Evolutionary conservation across 2,113 vertebrate species (phyloP), one percentile per base, ranked within the genome.

Genomic region (Chionomys nivalis): DNA sequence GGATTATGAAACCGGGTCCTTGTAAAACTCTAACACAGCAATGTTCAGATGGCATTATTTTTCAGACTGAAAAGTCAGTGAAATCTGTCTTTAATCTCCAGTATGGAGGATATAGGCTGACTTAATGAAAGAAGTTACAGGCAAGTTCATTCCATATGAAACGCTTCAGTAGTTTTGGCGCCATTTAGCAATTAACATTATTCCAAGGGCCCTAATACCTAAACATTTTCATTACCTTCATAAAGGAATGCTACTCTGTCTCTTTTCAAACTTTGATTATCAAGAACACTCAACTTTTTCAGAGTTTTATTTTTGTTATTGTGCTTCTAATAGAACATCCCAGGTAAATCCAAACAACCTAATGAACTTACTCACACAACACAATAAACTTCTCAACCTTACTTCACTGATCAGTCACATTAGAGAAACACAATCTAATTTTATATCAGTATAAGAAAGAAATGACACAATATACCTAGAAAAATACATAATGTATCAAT

Each of bases 191-290:
- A 16, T 23, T 94, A 89, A 87, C 23, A 89, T 47, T 95, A 81
- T 91, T 81, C 39, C 58, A 66, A 91, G 33, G 77, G 5, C 33
- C 36, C 47, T 77, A 65, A 65, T 73, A 90, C 11, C 58, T 63
- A 42, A 90, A 68, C 65, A 24, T 58, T 94, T 91, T 96, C 23
- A 89, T 89, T 81, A 96, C 44, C 21, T 87, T 42, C 28, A 75
- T 83, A 31, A n/a, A 89, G 31, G 58, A 92, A 44, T n/a, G 42
- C 21, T 63, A 58, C 39, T 87, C 82, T 86, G 42, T 52, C 47
- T 58, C 55, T 90, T 89, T 95, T 93, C 87, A 93, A 95, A 91
- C 16, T 95, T 78, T 81, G 52, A 65, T 73, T 96, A 55, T 94
- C 33, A 52, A 78, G n/a, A 39, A 95, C 44, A 73, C 2, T 87